Evolutionary conservation across 2,888 invertebrate genomes (phyloP), one percentile per base, ranked within the genome.

Genomic region (Hemaris fuciformis): DNA sequence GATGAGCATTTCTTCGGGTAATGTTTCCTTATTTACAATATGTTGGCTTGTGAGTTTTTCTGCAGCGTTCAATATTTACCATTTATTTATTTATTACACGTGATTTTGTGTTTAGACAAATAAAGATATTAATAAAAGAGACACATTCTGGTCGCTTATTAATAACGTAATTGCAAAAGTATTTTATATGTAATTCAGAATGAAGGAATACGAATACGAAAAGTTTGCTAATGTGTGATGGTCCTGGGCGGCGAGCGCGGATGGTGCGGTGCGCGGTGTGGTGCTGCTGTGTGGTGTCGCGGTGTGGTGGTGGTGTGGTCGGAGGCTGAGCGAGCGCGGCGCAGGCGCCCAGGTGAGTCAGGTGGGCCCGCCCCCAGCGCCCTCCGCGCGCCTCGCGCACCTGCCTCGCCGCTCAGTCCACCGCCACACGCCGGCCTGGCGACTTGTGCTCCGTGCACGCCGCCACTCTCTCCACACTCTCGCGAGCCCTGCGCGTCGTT

Each of bases 301-400:
- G 38, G 58, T 27, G 59, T 53, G 43, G 42, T 48, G 62, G 68
- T 43, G 59, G 13, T 58, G 67, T 78, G 79, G 74, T 67, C 79
- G 85, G 86, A 84, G 87, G 87, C 85, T 83, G 87, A 84, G 85
- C 83, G 75, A 76, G 78, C 81, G 83, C 80, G 84, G 84, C 92
- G 92, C 92, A 88, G 82, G 92, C 92, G 92, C 92, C 88, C 91
- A 91, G 92, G 92, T 92, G 91, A 79, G 83, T 80, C 90, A 91
- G 91, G 91, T 91, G 87, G 88, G 87, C 86, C 91, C 90, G 90
- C 91, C 91, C 88, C 91, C 89, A 83, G 83, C 76, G 79, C 81
- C 79, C 84, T 75, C 86, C 86, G 83, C 87, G 81, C 83, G 72
- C 84, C 83, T 87, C 87, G 85, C 89, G 87, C 89, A 88, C 88